Conservation (phyloP, 2,113 vertebrate genomes). For the Prochilodus magdalenae region DNA sequence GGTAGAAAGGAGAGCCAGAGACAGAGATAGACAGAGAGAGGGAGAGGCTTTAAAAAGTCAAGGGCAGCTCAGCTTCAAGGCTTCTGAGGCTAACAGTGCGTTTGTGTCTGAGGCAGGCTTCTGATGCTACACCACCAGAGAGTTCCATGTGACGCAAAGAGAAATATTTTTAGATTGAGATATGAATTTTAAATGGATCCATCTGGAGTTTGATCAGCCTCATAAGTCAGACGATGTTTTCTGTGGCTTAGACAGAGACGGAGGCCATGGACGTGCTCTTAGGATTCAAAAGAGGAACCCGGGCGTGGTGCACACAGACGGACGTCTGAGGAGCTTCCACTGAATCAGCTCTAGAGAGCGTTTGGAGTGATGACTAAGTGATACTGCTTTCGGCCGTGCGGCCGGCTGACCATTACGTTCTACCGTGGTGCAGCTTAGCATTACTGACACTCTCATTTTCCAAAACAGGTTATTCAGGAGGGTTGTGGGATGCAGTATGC, state of each 20-base stretch:
- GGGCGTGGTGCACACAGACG: not conserved
- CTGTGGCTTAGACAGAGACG: conserved; percentile 1
- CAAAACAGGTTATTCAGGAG: no score
- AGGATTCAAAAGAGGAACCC: not conserved
- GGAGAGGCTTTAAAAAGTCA: not conserved
- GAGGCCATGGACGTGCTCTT: not conserved
- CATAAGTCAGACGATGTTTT: conserved; percentile 42
- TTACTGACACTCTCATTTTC: no score
- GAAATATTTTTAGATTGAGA: conserved; percentile 46
- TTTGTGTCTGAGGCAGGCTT: conserved; percentile 26
- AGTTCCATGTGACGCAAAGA: conserved; percentile 26
- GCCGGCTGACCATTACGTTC: not conserved
- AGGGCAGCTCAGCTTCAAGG: conserved; percentile 8
- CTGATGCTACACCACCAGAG: conserved; percentile 46
- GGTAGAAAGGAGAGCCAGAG: not conserved
- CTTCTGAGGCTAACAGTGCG: conserved; percentile 22
- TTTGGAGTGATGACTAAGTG: not conserved
- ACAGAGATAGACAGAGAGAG: not conserved
- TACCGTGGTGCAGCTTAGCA: not conserved
- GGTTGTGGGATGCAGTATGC: no score
- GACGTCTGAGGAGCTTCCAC: not conserved
- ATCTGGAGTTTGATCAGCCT: conserved; percentile 49
- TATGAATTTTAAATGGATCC: conserved; percentile 51
- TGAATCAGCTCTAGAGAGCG: not conserved
- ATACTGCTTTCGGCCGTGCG: not conserved